Base-by-base conservation (phyloP, 2,888 invertebrate species). In the Panorpa germanica region DNA sequence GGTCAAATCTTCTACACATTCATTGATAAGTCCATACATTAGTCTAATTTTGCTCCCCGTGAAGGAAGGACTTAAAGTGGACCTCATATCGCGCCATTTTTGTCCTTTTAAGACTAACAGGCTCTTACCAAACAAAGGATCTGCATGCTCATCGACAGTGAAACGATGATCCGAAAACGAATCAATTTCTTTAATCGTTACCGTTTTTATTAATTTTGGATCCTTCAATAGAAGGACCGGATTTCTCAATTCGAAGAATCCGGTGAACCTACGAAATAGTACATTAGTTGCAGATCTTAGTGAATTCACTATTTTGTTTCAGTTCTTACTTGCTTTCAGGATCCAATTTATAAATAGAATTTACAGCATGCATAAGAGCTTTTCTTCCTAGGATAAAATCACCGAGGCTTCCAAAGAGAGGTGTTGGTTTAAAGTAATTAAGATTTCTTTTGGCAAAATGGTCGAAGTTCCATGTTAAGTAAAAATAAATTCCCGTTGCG, bases 1-100 rank as follows among this genome's bases (percentile, higher is more conserved):
- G 7, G 4, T 23, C n/a, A 17, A 10, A 6, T 30, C 30, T 5
- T 12, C 16, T 2, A 20, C 30, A 30, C 30, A 30, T 5, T 30
- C 30, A 5, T 19, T 3, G 2, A 30, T 11, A 10, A 30, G 25
- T 4, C 18, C 25, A 16, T 25, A 30, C 31, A 31, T 31, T 9
- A 12, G 26, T 14, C 31, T 19, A 20, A 31, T 31, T 22, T 31
- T 31, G 3, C 8, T 16, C 7, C 31, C 26, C 2, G 31, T 31
- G 26, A 25, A 31, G n/a, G 31, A 25, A 8, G 31, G 31, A 10
- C 25, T 26, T 15, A 31, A 9, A 8, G 31, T 26, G 5, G 25
- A 8, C 8, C 26, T 20, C 31, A 31, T 31, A 18, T 21, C 25
- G 6, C 26, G 19, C 31, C 31, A 31, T 25, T 26, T 25, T 31